phyloP scores from a whole-genome alignment of 2,113 vertebrate genomes.

The Dryoscopus gambensis region DNA sequence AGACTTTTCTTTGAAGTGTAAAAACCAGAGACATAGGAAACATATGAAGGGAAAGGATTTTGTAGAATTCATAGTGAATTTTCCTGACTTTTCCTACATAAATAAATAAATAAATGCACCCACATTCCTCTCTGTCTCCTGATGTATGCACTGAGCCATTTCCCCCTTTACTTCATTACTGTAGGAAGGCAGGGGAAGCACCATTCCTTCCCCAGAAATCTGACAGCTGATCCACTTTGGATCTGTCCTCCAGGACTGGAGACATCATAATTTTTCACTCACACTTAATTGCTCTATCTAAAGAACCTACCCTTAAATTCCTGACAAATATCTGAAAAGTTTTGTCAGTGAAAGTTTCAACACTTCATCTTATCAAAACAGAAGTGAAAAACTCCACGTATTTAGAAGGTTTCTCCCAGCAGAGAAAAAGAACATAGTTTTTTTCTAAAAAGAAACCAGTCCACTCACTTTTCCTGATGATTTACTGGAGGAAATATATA shows the following conservation, averaged over 20 bases:
- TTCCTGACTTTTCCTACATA: background rate
- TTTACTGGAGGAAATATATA: background rate
- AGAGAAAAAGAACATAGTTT: background rate
- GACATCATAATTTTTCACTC: background rate
- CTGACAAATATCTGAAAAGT: background rate
- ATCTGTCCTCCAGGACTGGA: background rate
- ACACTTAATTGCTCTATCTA: background rate
- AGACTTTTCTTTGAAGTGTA: background rate
- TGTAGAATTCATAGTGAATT: background rate
- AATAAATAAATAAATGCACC: background rate
- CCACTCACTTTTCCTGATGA: background rate
- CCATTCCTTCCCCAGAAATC: background rate
- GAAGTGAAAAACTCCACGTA: background rate
- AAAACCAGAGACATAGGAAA: background rate
- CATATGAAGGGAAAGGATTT: background rate
- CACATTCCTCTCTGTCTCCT: background rate
- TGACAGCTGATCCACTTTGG: background rate
- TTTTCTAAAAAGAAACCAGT: background rate
- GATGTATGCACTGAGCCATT: background rate
- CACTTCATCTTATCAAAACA: background rate
- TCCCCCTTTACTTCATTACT: background rate
- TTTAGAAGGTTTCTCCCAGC: background rate
- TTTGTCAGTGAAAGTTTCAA: background rate
- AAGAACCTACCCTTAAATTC: background rate
- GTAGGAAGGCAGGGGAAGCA: background rate